A percentile compares a stretch with the other conserved stretches of the same genome.
Conservation (phyloP, 2,888 invertebrate genomes). For the Athalia circularis region DNA sequence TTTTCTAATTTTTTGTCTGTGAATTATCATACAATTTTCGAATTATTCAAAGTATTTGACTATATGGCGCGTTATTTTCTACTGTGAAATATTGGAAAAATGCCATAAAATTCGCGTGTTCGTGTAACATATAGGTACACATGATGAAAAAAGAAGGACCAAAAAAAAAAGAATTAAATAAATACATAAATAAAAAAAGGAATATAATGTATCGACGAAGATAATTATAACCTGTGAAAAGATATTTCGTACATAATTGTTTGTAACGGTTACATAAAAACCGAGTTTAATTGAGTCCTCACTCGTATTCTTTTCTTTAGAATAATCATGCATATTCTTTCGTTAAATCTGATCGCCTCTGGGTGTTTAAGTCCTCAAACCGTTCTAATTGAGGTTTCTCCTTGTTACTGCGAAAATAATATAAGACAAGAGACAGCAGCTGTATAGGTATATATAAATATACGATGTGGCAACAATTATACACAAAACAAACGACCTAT, state of each 20-base stretch:
- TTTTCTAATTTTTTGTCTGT: no score
- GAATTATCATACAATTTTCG: not conserved
- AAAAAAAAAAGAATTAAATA: no score
- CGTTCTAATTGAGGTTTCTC: constrained; percentile 72
- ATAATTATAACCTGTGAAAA: no score
- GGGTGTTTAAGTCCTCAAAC: constrained; percentile 73
- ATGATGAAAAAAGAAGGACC: no score
- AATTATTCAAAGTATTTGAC: not conserved
- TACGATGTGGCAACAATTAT: constrained; percentile 66
- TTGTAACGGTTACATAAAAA: not conserved
- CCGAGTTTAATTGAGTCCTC: constrained; percentile 24
- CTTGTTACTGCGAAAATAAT: constrained; percentile 71
- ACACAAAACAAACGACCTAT: constrained; percentile 57
- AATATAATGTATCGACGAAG: no score
- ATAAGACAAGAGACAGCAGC: constrained; percentile 65
- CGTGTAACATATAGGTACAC: no score
- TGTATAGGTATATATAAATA: no score
- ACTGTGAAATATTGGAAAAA: no score
- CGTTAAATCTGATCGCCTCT: constrained; percentile 70
- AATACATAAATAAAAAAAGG: no score
- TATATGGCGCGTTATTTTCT: no score
- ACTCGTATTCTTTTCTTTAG: constrained; percentile 1
- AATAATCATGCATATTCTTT: constrained; percentile 38
- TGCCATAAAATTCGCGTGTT: no score
- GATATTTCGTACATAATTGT: not conserved